Percentiles rank a stretch among this genome's conserved stretches.
These are phyloP conservation scores for Mungos mungo DNA, from an alignment of 2,113 vertebrate genomes.

Conservation along the genomic window DNA sequence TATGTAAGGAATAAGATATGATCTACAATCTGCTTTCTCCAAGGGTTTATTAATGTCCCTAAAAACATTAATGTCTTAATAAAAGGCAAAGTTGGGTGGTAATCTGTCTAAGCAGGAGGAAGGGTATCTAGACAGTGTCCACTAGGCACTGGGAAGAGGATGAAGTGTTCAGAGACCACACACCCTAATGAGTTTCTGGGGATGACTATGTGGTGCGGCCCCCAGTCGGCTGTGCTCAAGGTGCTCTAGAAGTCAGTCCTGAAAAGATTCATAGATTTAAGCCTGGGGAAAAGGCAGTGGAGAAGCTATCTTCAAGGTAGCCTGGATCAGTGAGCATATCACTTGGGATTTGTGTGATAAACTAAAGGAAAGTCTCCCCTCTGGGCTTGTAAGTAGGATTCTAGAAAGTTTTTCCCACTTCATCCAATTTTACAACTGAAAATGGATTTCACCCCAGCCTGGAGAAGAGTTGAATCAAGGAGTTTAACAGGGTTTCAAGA, in stretches of 20 bases:
- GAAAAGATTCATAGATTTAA: not conserved
- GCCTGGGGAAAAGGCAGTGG: not conserved
- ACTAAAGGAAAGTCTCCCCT: not conserved
- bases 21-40: not conserved
- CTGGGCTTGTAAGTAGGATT: not conserved
- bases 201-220: not conserved
- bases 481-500: not conserved
- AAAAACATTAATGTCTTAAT: not conserved
- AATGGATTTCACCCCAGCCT: not conserved
- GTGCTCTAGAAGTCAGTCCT: not conserved
- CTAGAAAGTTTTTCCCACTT: not conserved
- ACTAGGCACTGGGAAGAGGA: not conserved
- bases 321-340: not conserved
- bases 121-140: not conserved
- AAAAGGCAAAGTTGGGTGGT: not conserved
- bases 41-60: not conserved
- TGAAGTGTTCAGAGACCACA: not conserved
- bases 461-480: not conserved
- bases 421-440: not conserved
- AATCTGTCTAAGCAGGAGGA: not conserved
- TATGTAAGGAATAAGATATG: not conserved
- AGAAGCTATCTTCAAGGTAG: not conserved
- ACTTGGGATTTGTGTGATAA: not conserved
- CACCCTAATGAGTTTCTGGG: not conserved
- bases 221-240: fast-evolving